Percentiles rank a stretch among this genome's conserved stretches.
phyloP scores from a whole-genome alignment of 2,113 vertebrate genomes.

The Panthera tigris region DNA sequence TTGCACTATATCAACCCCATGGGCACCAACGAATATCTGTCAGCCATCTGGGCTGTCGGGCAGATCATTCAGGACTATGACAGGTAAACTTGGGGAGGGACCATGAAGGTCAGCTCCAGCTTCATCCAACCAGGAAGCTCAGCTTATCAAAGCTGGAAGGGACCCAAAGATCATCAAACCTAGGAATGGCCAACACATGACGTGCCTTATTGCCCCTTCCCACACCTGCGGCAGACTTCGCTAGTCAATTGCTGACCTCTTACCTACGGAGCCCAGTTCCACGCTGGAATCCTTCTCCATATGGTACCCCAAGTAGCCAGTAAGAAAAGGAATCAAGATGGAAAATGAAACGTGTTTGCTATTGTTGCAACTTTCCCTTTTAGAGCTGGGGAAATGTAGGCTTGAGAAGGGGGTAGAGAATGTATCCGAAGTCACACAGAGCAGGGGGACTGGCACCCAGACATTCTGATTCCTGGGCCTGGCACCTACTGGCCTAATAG shows the following conservation, averaged over 20 bases:
- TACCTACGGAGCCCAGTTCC: neutral
- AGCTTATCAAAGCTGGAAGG: neutral
- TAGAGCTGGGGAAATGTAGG: neutral
- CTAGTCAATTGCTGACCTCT: neutral
- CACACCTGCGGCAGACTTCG: neutral
- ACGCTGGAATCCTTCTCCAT: neutral
- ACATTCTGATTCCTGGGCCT: neutral
- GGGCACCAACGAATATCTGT: slow-evolving; percentile 97
- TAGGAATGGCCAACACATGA: neutral
- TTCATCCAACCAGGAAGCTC: neutral
- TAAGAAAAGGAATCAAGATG: neutral
- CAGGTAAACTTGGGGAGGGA: slow-evolving; percentile 86
- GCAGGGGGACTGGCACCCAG: neutral
- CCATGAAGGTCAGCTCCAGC: neutral
- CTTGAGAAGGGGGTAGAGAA: neutral
- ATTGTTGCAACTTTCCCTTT: neutral
- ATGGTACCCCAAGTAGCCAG: neutral
- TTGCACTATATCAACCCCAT: slow-evolving; percentile 97
- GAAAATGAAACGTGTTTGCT: neutral
- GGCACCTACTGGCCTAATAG: neutral
- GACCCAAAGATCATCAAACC: neutral
- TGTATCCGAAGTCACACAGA: neutral
- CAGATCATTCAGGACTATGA: slow-evolving; percentile 99
- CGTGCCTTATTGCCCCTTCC: accelerated
- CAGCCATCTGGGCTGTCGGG: slow-evolving; percentile 97